phyloP scores from a whole-genome alignment of 2,113 vertebrate genomes.

The Spilogale gracilis region DNA sequence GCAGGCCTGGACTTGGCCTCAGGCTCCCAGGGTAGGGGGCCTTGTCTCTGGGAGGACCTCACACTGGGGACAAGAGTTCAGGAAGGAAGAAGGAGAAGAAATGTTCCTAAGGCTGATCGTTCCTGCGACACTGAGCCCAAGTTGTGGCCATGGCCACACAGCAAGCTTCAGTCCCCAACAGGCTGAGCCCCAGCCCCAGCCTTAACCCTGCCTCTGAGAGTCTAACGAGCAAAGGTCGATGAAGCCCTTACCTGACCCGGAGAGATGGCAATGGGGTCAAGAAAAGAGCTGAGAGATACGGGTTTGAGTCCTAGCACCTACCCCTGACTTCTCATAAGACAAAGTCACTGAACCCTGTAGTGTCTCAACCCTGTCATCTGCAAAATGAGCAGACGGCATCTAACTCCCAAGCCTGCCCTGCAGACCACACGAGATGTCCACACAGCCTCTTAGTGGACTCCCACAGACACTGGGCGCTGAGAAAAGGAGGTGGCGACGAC shows the following conservation, averaged over 20 bases:
- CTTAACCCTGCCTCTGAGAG: neutral
- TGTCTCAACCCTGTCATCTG: neutral
- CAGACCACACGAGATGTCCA: neutral
- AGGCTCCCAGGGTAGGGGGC: neutral
- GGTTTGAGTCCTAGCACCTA: neutral
- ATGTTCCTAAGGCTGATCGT: neutral
- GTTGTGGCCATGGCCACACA: rapidly evolving
- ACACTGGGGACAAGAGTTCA: neutral
- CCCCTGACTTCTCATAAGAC: neutral
- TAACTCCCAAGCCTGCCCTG: neutral
- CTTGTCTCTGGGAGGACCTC: neutral
- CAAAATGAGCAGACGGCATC: neutral
- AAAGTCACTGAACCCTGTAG: neutral
- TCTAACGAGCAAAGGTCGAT: neutral
- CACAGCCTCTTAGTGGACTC: neutral
- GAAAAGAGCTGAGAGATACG: neutral
- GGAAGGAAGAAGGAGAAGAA: neutral
- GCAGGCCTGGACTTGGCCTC: neutral
- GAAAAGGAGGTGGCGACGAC: neutral
- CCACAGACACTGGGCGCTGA: neutral
- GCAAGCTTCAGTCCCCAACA: neutral
- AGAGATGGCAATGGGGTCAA: neutral
- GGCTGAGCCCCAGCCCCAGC: neutral
- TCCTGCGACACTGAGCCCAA: neutral
- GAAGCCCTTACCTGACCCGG: neutral